phyloP scores from a whole-genome alignment of 1,140 invertebrate genomes.

The Pseudomyrmex sp. region DNA sequence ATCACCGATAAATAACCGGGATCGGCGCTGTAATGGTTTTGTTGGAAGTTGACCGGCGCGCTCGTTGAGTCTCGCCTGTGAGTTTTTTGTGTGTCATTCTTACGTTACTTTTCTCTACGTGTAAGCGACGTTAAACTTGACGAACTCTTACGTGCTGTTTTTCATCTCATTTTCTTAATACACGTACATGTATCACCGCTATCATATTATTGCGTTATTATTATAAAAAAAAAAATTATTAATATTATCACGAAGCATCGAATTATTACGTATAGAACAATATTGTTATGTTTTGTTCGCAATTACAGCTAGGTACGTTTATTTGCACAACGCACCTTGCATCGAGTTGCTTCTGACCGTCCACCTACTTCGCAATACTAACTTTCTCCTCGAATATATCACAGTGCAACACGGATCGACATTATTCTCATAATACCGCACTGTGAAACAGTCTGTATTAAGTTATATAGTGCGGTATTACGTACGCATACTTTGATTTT shows the following conservation, averaged over 20 bases:
- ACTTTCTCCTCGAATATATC: conserved; percentile 47
- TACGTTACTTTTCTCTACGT: not conserved
- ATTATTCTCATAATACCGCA: conserved; percentile 35
- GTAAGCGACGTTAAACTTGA: no score
- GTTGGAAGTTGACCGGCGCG: conserved; percentile 5
- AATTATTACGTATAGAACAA: no score
- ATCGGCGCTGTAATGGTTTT: conserved; percentile 13
- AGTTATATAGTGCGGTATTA: conserved; percentile 9
- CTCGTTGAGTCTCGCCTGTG: not conserved
- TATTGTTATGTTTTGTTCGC: not conserved
- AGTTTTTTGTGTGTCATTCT: not conserved
- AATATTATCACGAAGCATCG: no score
- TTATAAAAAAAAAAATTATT: no score
- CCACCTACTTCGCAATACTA: conserved; percentile 36
- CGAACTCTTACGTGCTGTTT: no score
- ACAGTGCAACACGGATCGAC: conserved; percentile 37
- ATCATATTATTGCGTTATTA: no score
- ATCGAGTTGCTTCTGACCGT: conserved; percentile 15
- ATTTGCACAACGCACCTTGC: conserved; percentile 41
- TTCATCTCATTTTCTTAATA: not conserved
- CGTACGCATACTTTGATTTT: not conserved
- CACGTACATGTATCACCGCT: not conserved
- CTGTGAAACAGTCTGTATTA: conserved; percentile 27
- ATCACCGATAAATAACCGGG: conserved; percentile 31
- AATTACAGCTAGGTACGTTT: not conserved